These are phyloP conservation scores for Anoncus sp. DNA, from an alignment of 2,888 invertebrate genomes.

Conservation along the genomic window DNA sequence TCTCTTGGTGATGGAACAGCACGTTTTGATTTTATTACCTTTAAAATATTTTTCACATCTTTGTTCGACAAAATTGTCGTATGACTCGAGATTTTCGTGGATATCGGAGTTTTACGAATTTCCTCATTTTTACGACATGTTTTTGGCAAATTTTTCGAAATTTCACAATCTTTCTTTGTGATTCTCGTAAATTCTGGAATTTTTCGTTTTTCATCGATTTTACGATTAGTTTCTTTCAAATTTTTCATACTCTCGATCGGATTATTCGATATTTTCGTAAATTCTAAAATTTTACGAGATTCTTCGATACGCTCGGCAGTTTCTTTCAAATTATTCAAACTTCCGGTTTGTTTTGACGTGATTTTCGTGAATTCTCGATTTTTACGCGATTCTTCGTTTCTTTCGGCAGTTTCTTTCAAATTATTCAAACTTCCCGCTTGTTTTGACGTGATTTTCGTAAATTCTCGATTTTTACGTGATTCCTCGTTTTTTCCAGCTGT, in stretches of 20 bases:
- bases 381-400: slow-evolving; percentile 10
- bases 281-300: neutral
- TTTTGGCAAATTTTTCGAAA: neutral
- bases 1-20: slow-evolving; percentile 65
- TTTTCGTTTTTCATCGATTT: neutral
- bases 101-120: slow-evolving; percentile 38
- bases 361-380: slow-evolving; percentile 12
- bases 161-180: neutral
- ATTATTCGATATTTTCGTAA: neutral
- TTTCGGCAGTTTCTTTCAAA: neutral
- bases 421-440: neutral
- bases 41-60: slow-evolving; percentile 69
- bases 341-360: neutral
- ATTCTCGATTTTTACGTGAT: slow-evolving; percentile 11
- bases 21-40: slow-evolving; percentile 64
- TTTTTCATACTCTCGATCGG: neutral
- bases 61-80: slow-evolving; percentile 61
- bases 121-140: neutral
- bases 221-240: neutral
- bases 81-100: slow-evolving; percentile 39
- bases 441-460: neutral
- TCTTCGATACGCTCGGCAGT: neutral
- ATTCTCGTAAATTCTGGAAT: neutral
- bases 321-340: neutral
- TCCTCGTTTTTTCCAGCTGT: slow-evolving; percentile 4